Conservation (phyloP, 2,113 vertebrate genomes). For the Calonectris borealis region DNA sequence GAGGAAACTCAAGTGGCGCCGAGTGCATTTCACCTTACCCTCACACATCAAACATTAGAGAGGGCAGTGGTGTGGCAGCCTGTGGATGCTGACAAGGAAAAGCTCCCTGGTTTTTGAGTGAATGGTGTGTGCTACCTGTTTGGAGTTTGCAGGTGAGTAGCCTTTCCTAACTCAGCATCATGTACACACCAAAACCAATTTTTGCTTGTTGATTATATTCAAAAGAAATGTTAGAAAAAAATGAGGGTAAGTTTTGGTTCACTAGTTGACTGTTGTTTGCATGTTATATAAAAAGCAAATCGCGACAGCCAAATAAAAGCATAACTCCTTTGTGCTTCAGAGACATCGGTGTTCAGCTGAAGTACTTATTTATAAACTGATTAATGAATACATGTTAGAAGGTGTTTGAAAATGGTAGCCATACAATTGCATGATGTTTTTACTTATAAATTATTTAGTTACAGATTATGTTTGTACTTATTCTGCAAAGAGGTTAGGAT, state of each 20-base stretch:
- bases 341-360: background rate
- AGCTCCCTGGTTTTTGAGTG: background rate
- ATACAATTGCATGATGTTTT: background rate
- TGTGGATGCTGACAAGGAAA: background rate
- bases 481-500: background rate
- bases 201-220: background rate
- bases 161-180: background rate
- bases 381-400: background rate
- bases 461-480: background rate
- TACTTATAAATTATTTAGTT: background rate
- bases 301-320: background rate
- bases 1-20: background rate
- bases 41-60: accelerated
- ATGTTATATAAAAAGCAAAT: background rate
- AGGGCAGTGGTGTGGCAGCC: background rate
- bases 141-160: background rate
- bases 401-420: background rate
- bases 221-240: background rate
- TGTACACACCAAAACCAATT: accelerated
- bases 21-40: background rate
- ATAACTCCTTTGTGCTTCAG: background rate
- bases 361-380: background rate
- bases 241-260: background rate
- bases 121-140: background rate
- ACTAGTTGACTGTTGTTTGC: background rate